These are phyloP conservation scores for Setophaga petechia DNA, from an alignment of 2,113 vertebrate genomes.

Conservation along the genomic window DNA sequence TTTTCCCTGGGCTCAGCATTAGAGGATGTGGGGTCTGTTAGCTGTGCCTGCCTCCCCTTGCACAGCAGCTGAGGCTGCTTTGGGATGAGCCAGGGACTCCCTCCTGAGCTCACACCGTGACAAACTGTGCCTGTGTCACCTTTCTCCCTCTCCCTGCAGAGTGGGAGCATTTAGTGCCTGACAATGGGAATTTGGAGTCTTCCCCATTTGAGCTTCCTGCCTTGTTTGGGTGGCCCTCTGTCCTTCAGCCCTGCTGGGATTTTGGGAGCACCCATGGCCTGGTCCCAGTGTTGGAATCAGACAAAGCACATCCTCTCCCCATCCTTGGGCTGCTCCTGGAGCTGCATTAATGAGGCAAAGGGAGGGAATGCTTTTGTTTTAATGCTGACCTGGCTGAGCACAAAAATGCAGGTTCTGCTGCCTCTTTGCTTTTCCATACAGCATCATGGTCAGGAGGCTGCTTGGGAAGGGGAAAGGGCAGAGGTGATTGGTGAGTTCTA, in stretches of 20 bases:
- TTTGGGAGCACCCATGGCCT: neutral
- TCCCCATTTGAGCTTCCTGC: neutral
- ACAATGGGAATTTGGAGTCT: neutral
- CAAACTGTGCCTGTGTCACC: neutral
- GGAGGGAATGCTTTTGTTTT: slow-evolving; percentile 14
- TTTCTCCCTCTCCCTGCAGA: neutral
- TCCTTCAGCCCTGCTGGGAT: neutral
- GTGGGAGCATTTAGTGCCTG: neutral
- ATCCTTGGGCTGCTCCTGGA: slow-evolving; percentile 6
- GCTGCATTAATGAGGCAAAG: slow-evolving; percentile 1
- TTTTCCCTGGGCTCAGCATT: too few relatives aligned
- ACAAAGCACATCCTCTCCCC: neutral
- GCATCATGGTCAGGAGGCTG: neutral
- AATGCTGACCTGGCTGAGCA: slow-evolving; percentile 7
- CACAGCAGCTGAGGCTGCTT: neutral
- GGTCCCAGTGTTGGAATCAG: neutral
- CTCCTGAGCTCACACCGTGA: neutral
- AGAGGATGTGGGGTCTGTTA: neutral
- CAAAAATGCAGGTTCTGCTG: slow-evolving; percentile 15
- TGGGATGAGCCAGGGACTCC: neutral
- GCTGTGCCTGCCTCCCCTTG: neutral
- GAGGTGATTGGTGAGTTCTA: neutral
- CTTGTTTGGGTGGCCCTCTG: neutral
- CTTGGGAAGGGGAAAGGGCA: neutral
- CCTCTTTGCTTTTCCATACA: neutral